These are phyloP conservation scores for Eudiplozoon nipponicum DNA, from an alignment of 2,888 invertebrate genomes.

Conservation along the genomic window DNA sequence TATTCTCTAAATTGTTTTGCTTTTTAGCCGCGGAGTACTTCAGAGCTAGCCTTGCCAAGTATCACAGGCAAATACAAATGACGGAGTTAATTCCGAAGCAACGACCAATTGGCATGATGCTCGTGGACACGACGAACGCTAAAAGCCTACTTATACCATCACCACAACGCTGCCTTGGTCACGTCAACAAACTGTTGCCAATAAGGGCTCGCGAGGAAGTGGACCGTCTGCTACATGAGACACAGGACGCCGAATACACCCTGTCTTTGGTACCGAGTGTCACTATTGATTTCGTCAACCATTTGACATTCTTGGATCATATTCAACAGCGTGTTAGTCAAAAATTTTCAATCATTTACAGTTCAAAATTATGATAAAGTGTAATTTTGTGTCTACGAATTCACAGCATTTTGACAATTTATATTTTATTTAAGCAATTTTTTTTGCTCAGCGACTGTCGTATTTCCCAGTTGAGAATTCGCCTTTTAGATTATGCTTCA, in stretches of 20 bases:
- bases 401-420: too few relatives aligned
- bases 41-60: constrained; percentile 37
- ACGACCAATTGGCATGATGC: constrained; percentile 41
- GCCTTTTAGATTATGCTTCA: too few relatives aligned
- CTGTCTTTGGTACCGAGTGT: constrained; percentile 37
- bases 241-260: constrained; percentile 36
- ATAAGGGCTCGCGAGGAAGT: constrained; percentile 22
- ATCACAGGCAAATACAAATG: constrained; percentile 37
- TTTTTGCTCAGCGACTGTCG: too few relatives aligned
- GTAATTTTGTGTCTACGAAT: too few relatives aligned
- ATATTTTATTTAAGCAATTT: too few relatives aligned
- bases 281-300: constrained; percentile 41
- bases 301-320: constrained; percentile 39
- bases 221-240: constrained; percentile 31
- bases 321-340: constrained; percentile 30
- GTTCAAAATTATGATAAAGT: too few relatives aligned
- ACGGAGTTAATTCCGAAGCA: constrained; percentile 37
- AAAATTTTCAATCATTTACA: too few relatives aligned
- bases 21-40: constrained; percentile 34
- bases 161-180: constrained; percentile 37
- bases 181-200: constrained; percentile 30
- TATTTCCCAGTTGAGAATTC: too few relatives aligned
- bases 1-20: too few relatives aligned
- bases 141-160: constrained; percentile 41
- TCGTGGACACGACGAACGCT: constrained; percentile 39